phyloP scores from a whole-genome alignment of 2,797 vertebrate species.

The Crocidura indochinensis region DNA sequence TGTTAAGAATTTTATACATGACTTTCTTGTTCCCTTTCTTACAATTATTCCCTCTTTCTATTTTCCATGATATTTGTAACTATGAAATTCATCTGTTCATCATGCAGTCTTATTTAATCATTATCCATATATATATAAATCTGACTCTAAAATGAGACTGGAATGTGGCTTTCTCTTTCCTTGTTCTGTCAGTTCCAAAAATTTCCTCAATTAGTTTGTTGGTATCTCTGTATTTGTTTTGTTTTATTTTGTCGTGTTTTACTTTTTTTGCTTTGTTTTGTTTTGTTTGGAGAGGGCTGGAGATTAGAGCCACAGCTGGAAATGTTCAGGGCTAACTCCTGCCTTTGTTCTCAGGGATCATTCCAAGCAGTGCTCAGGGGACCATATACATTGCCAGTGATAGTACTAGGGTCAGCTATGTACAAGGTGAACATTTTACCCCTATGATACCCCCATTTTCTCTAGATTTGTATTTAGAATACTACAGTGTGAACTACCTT shows the following conservation, averaged over 20 bases:
- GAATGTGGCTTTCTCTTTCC: not conserved
- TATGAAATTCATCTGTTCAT: not conserved
- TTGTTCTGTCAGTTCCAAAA: not conserved
- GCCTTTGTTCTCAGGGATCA: too few relatives aligned
- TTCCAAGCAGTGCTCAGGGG: too few relatives aligned
- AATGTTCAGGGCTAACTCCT: too few relatives aligned
- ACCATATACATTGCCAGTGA: not conserved
- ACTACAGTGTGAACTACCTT: not conserved
- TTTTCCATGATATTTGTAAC: slow-evolving; percentile 23
- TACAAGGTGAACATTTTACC: too few relatives aligned
- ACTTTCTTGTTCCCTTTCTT: slow-evolving; percentile 15
- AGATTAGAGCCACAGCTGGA: too few relatives aligned
- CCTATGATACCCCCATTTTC: too few relatives aligned
- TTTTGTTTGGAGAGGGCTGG: too few relatives aligned
- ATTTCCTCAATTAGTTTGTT: not conserved
- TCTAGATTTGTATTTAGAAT: slow-evolving; percentile 1
- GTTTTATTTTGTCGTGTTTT: too few relatives aligned
- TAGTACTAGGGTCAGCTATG: too few relatives aligned
- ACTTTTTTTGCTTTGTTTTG: too few relatives aligned
- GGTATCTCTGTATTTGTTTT: slow-evolving; percentile 31
- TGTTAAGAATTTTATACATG: too few relatives aligned
- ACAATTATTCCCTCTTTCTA: not conserved
- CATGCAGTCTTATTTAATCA: not conserved
- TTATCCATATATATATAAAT: not conserved
- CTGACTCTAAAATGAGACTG: not conserved